Evolutionary conservation across 2,113 vertebrate species (phyloP), one percentile per base, ranked within the genome.

Genomic region (Scomber colias): DNA sequence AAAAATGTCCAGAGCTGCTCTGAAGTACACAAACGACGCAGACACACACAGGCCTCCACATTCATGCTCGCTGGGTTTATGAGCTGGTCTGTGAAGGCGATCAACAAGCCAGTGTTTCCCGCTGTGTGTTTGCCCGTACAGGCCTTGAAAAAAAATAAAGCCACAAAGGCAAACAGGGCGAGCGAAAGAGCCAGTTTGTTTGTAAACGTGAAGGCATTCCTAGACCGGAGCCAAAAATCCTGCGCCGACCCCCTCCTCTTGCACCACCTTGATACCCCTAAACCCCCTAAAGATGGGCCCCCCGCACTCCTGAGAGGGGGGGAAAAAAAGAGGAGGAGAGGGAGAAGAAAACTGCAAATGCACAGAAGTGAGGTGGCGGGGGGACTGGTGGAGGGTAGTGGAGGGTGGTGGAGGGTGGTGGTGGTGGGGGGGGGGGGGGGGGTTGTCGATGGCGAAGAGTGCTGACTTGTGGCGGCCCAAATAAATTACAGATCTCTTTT

Each of bases 131-230:
- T 89, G 88, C 84, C 61, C 50, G 51, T 61, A 63, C 49, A 40
- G 69, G 56, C 75, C 75, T 75, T 14, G 40, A 72, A 83, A 83
- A 88, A 70, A 71, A 44, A 24, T 12, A 53, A 90, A 90, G 65
- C 85, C 89, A 84, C 86, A 81, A 87, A 79, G 85, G 77, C 85
- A 92, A 92, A 92, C 85, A 90, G 74, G 87, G 69, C 40, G 35
- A 81, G 78, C 67, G 14, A 92, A 85, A 82, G 79, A 84, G 87
- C 80, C 63, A 44, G 87, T 89, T 79, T 92, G 90, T 92, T 92
- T 90, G 87, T 88, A 76, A 91, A 89, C 72, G 75, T 85, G 82
- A 91, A 92, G 86, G 79, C 75, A 93, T 92, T 90, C 74, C 87
- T 60, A 35, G 35, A 48, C 9, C 46, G 2, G 71, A 79, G 83